Evolutionary conservation across 2,888 invertebrate genomes (phyloP).

Genomic region (Altica lythri): DNA sequence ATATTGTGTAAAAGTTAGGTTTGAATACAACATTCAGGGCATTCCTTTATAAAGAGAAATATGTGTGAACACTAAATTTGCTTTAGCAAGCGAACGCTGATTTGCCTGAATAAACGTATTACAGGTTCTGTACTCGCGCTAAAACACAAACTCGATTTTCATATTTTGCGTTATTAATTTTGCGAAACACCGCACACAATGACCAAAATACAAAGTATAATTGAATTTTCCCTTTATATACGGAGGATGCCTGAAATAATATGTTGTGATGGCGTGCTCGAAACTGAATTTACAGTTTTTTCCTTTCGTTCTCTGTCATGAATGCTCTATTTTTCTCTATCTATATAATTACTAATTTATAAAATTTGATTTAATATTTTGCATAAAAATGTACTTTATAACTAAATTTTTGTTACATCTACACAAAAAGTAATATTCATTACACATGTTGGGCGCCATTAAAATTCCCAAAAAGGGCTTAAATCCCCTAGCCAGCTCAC

Average conservation of each 20-base stretch:
- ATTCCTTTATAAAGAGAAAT: conserved; percentile 26
- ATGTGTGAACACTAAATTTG: conserved; percentile 29
- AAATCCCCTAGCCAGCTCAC: too few species aligned
- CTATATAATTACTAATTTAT: too few species aligned
- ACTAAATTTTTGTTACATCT: too few species aligned
- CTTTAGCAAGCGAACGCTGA: conserved; percentile 21
- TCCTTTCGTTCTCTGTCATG: conserved; percentile 7
- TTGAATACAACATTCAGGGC: conserved; percentile 23
- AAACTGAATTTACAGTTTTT: conserved; percentile 25
- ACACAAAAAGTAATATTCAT: too few species aligned
- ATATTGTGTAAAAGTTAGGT: conserved; percentile 24
- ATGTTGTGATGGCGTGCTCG: conserved; percentile 25
- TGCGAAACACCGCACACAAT: conserved; percentile 29
- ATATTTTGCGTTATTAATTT: conserved; percentile 33
- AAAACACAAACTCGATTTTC: conserved; percentile 31
- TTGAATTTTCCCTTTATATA: conserved; percentile 29
- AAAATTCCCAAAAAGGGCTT: too few species aligned
- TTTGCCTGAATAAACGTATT: conserved; percentile 30
- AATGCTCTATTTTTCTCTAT: conserved; percentile 1
- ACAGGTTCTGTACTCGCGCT: conserved; percentile 21
- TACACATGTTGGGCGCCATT: too few species aligned
- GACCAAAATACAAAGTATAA: conserved; percentile 31
- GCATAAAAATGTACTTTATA: too few species aligned
- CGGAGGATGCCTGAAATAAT: conserved; percentile 28
- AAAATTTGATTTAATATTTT: too few species aligned